Base-by-base conservation (phyloP, 2,797 vertebrate species). In the Lates japonicus region DNA sequence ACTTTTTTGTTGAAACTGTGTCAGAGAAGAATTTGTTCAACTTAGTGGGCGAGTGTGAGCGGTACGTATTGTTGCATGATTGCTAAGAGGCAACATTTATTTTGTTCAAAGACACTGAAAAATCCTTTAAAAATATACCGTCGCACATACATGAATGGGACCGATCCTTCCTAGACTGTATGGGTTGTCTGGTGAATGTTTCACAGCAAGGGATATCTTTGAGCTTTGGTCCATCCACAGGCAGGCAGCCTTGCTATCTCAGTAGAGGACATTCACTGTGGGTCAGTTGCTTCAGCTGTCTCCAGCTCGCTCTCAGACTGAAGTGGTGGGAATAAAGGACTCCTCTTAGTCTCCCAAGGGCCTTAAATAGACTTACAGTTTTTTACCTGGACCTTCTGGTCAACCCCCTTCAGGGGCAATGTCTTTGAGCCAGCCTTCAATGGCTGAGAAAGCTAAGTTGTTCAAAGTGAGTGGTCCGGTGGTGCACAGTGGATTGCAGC, bases 401-500 rank as follows among this genome's bases (percentile, higher is more conserved):
- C 85, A 86, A 68, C 69, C 55, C 59, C 64, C 80, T 80, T 84
- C 48, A 68, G 78, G 65, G 81, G 57, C 63, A 49, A 10, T 25
- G 73, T 87, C 61, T 82, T 68, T 78, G 76, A 90, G 80, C 49
- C 64, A 90, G 80, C 61, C 81, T 85, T 89, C 82, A 86, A 81
- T 51, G 67, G 73, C 71, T 81, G 74, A 88, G 83, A 91, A 92
- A 90, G 82, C 89, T 82, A 73, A 82, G 74, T 83, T 89, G 86
- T 87, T 93, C 62, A 89, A 87, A 92, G 90, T 84, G 88, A 87
- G 88, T 80, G 85, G 79, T 85, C 79, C 85, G 80, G 80, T 86
- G 85, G 83, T 88, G 85, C 88, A 80, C 85, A 87, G 84, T 83
- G 84, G 88, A 93, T 87, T 87, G 89, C 85, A 84, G 88, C 83